Evolutionary conservation across 2,113 vertebrate species (phyloP), one percentile per base, ranked within the genome.

Genomic region (Ranitomeya variabilis): DNA sequence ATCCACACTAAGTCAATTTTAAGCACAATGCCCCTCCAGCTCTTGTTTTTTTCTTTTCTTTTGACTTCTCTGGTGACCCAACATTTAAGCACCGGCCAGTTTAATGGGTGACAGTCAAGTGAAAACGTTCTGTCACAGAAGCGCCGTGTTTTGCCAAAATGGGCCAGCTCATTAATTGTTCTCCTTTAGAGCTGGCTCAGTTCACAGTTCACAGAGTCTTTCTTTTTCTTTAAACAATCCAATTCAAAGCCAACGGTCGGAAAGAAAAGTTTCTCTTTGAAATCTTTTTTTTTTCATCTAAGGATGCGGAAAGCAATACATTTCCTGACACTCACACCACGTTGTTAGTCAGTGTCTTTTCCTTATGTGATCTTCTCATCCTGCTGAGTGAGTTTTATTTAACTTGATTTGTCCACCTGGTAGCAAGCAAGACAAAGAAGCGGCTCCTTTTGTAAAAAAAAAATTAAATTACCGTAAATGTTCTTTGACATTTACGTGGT

Each of bases 211-310:
- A 80, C 26, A 37, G 26, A 31, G 60, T 55, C 31, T 86, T 74
- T 52, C 37, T 73, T 26, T 23, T 45, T n/a, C 26, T 87, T 80
- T 37, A 8, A 74, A 69, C 76, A 19, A 52, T 80, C 26, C 78
- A 57, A 88, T 83, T 83, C 79, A 83, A 88, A 88, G 79, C 86
- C 21, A 21, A 55, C 86, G 23, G 52, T 74, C 19, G 37, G 66
- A 82, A 67, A 67, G 21, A 74, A 83, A 84, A 67, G 80, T 83
- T 88, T 74, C n/a, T 2, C 80, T 88, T 84, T 88, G 80, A 88
- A 88, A 84, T 78, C 9, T 82, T 83, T 14, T 51, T 45, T 76
- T 52, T 54, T 77, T 84, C 37, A 77, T 78, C 71, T 88, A 37
- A 23, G n/a, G 87, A 83, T 76, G 55, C 71, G 26, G 57, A 88